phyloP scores from a whole-genome alignment of 30 jellyfish, hydroid and myxozoan species.

The Aurelia sp. region DNA sequence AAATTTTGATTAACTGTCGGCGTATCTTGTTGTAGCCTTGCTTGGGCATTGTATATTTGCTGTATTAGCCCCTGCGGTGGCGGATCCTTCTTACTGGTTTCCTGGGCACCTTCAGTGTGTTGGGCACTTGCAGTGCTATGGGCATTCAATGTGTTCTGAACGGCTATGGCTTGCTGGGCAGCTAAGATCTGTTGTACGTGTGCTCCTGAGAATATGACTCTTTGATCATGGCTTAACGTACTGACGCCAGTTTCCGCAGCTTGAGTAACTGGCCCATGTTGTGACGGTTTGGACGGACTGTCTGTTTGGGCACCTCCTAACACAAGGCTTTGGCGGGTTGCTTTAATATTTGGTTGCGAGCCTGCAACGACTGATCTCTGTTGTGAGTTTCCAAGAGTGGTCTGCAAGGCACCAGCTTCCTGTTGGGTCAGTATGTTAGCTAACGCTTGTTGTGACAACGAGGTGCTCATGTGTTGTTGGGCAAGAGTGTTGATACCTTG shows the following conservation, averaged over 20 bases:
- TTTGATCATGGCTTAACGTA: too few relatives aligned
- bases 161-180: conserved; percentile 26
- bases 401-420: conserved; percentile 5
- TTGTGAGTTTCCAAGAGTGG: background rate
- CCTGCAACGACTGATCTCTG: background rate
- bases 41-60: background rate
- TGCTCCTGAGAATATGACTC: background rate
- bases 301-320: too few relatives aligned
- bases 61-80: background rate
- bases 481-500: conserved; percentile 45
- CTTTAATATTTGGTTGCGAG: background rate
- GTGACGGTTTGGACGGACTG: too few relatives aligned
- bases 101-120: conserved; percentile 27
- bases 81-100: background rate
- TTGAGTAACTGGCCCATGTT: too few relatives aligned
- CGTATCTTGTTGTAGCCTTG: too few relatives aligned
- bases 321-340: background rate
- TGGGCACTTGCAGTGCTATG: conserved; percentile 13
- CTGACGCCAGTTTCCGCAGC: too few relatives aligned
- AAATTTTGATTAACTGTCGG: conserved; percentile 1
- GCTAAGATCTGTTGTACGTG: background rate
- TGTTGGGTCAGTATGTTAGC: background rate
- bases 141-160: background rate
- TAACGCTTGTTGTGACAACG: background rate
- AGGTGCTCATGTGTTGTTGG: conserved; percentile 33